Evolutionary conservation across 2,888 invertebrate species (phyloP), one percentile per base, ranked within the genome.

Genomic region (Cabera pusaria): DNA sequence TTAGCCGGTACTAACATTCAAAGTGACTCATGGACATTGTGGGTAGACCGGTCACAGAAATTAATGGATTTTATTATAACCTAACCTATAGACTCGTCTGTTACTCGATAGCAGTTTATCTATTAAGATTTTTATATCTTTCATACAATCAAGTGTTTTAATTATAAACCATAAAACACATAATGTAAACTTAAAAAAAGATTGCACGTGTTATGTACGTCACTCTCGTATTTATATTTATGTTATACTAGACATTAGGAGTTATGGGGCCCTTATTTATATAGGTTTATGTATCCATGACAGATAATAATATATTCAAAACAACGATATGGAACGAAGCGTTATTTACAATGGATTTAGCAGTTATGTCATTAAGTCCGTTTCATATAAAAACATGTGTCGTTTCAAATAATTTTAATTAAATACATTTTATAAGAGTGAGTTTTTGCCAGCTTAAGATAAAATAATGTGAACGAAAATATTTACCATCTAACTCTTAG

Each of bases 151-250:
- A 6, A 40, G 28, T 27, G 29, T 47, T 32, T 41, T 70, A 72
- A 20, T 67, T 60, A 48, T 65, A 66, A 72, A 64, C 65, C 67
- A 58, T 67, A 61, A 64, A 64, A 75, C 83, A 83, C 83, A 67
- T 64, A 59, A 56, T 59, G 59, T 72, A 74, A 72, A 67, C 72
- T 68, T 65, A 72, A 76, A 74, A 69, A 64, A 76, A 72, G 20
- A 46, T 22, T 72, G 87, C 87, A 87, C 87, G 75, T 87, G 87
- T 87, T 87, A 87, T 70, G 73, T 82, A 73, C 68, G 66, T 77
- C 87, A 87, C 87, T 72, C 70, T 72, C 72, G 81, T 74, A 82
- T 81, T 83, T 87, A 83, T 86, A 79, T 82, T 77, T 87, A 77
- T 82, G 84, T 85, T 87, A 82, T 60, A 68, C 64, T 85, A 85